Evolutionary conservation across 1,140 invertebrate genomes (phyloP).

Genomic region (Lepidurus arcticus): DNA sequence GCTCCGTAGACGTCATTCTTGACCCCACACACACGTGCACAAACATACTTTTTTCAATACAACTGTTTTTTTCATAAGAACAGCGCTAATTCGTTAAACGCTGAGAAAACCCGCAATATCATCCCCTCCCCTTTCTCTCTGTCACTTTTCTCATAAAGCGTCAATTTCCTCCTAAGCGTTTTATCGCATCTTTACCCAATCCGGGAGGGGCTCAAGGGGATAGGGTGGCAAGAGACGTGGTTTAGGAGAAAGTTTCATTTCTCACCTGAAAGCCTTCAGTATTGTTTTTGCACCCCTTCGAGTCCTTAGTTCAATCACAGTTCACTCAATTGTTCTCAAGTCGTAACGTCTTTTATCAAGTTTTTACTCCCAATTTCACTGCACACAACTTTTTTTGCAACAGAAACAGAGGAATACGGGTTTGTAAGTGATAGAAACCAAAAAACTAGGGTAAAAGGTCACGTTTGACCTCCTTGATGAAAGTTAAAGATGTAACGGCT

Average conservation of each 20-base stretch:
- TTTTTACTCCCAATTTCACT: not conserved
- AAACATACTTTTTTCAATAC: constrained; percentile 22
- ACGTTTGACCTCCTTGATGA: not conserved
- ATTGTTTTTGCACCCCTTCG: not conserved
- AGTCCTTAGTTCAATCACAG: not conserved
- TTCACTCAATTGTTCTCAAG: not conserved
- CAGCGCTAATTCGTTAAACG: not conserved
- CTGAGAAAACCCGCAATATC: not conserved
- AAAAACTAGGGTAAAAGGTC: too few species aligned
- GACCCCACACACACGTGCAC: not conserved
- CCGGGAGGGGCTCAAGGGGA: not conserved
- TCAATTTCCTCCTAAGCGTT: too few species aligned
- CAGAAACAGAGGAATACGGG: not conserved
- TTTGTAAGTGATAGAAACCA: not conserved
- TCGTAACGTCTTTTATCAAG: not conserved
- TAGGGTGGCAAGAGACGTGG: not conserved
- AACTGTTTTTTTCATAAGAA: constrained; percentile 5
- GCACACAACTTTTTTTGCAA: constrained; percentile 11
- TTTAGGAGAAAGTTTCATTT: not conserved
- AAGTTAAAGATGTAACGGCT: not conserved
- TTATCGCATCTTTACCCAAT: too few species aligned
- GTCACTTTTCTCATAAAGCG: not conserved
- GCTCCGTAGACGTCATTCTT: not conserved
- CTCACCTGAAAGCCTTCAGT: not conserved
- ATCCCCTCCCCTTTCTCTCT: not conserved